Evolutionary conservation across 1,140 invertebrate genomes (phyloP), one percentile per base, ranked within the genome.

Genomic region (Drosophila subobscura): DNA sequence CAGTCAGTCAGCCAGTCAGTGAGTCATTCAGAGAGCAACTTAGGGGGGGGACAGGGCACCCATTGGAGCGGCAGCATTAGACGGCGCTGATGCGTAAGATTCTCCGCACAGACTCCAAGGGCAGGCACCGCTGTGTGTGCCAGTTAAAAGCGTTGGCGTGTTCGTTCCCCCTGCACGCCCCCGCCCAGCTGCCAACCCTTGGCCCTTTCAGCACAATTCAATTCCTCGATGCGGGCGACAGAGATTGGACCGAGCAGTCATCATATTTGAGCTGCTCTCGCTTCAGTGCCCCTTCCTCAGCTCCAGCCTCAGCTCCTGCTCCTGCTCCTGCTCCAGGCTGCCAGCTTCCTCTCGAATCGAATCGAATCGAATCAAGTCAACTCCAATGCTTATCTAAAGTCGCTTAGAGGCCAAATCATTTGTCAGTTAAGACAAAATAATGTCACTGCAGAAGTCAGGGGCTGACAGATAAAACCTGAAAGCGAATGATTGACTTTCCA

Each of bases 401-500:
- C 33, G 50, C 10, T 46, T 33, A 50, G 55, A 23, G 65, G 55
- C 66, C 65, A 79, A 79, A 79, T 72, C 79, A 84, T 84, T 84
- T 84, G 79, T 84, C 79, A 84, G 75, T 79, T 84, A 75, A 79
- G 71, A 84, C 79, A 84, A 79, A 83, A 84, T 70, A 70, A 70
- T 70, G 66, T 70, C 66, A 70, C 66, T 68, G 66, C 66, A 70
- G 56, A 70, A 70, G 66, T 70, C 66, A 70, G 59, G 55, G 52
- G 68, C 72, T 71, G 65, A 56, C 78, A 81, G 77, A 80, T 80
- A 81, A 81, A 81, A 81, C 68, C 66, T 67, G 66, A 72, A 65
- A 83, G 57, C 79, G 79, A 84, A 79, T 84, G 79, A 83, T 83
- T 83, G 79, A 83, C 79, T 83, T 83, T 78, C 79, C 70, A 83